Base-by-base conservation (phyloP, 2,797 vertebrate species). In the Molothrus aeneus region DNA sequence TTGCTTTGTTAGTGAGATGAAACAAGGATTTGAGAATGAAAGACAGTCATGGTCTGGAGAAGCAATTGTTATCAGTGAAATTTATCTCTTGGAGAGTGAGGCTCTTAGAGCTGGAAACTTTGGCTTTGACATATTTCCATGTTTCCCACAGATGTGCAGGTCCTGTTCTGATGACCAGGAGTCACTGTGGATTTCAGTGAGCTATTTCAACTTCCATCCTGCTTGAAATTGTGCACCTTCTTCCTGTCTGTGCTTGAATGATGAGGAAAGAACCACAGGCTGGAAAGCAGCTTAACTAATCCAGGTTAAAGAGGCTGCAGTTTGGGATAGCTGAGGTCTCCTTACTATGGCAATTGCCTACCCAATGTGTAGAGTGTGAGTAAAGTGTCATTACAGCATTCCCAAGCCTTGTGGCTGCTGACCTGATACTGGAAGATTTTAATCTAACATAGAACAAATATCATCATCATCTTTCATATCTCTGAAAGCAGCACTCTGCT, bases 1-100 rank as follows among this genome's bases (percentile, higher is more conserved):
- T 94, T 84, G 34, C 86, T 82, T 89, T 77, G 68, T 40, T 84
- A 92, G 74, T 51, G 79, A 85, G 36, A 51, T 63, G 71, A 80
- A 91, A 73, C 48, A 90, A 53, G 66, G 70, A 61, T 77, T 45
- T 54, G 28, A 77, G 70, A 84, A 66, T 63, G 20, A 82, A 54
- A 86, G 86, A 24, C 24, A 36, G 19, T 36, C 0, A 0, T 59
- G 63, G 43, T 74, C 69, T 88, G 61, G 77, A 79, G 81, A 53
- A 75, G n/a, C 47, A 68, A 1, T 79, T 88, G 22, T 69, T 81
- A 32, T 16, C 65, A 65, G 31, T 57, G 66, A 88, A 22, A 43
- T 83, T 86, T 73, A 42, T 87, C 75, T 73, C 74, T 57, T 85
- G 68, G 66, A 91, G 86, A 77, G 68, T 12, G 19, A 60, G 74